These are phyloP conservation scores for Tautogolabrus adspersus DNA, from an alignment of 2,113 vertebrate genomes.

Conservation along the genomic window DNA sequence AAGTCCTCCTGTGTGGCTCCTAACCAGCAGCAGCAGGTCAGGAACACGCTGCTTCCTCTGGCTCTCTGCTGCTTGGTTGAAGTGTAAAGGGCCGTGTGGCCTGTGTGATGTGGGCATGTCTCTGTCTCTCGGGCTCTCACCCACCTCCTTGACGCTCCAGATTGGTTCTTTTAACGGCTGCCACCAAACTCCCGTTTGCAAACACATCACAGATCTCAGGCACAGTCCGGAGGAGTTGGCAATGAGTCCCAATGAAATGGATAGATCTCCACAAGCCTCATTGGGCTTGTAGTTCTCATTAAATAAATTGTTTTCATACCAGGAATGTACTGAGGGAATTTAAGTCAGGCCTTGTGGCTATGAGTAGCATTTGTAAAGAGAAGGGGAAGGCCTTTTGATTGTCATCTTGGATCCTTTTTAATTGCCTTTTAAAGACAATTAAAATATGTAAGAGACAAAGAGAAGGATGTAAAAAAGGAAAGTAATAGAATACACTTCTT, in stretches of 20 bases:
- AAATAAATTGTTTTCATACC: conserved; percentile 76
- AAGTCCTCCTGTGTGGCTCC: conserved; percentile 45
- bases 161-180: conserved; percentile 52
- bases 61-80: conserved; percentile 55
- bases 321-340: conserved; percentile 64
- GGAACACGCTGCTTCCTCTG: conserved; percentile 59
- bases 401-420: conserved; percentile 53
- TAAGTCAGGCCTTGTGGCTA: conserved; percentile 41
- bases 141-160: conserved; percentile 26
- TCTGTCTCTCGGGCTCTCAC: conserved; percentile 63
- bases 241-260: conserved; percentile 46
- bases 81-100: conserved; percentile 68
- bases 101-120: conserved; percentile 69
- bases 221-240: conserved; percentile 36
- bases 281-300: conserved; percentile 69
- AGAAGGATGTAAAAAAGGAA: conserved; percentile 44
- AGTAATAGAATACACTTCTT: conserved; percentile 50
- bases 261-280: conserved; percentile 54
- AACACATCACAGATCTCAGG: conserved; percentile 64
- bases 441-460: conserved; percentile 44
- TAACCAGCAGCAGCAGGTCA: conserved; percentile 64
- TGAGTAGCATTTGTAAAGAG: conserved; percentile 60
- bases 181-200: conserved; percentile 61
- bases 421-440: conserved; percentile 58
- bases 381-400: conserved; percentile 43